phyloP scores from a whole-genome alignment of 1,140 invertebrate genomes.

The Melitaea cinxia region DNA sequence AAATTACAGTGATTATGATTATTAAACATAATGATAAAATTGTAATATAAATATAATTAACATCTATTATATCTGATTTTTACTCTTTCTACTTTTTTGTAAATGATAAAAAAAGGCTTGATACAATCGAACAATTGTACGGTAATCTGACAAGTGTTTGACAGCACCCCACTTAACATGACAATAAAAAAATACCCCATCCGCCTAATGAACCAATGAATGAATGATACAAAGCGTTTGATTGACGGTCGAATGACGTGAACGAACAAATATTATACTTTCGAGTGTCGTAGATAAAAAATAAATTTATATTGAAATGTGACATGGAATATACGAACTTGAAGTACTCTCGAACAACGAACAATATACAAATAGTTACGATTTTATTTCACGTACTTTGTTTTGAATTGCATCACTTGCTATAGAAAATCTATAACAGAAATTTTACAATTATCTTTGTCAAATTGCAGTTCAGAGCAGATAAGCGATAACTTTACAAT shows the following conservation, averaged over 20 bases:
- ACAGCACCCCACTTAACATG: conserved; percentile 7
- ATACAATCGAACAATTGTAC: background rate
- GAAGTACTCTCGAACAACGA: too few relatives aligned
- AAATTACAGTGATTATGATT: too few relatives aligned
- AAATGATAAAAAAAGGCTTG: background rate
- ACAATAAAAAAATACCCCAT: too few relatives aligned
- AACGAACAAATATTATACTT: background rate
- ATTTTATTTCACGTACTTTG: too few relatives aligned
- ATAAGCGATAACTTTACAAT: too few relatives aligned
- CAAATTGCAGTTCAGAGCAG: too few relatives aligned
- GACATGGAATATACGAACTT: too few relatives aligned
- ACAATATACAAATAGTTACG: too few relatives aligned
- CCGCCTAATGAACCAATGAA: conserved; percentile 2
- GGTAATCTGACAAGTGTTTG: conserved; percentile 26
- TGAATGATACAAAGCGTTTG: conserved; percentile 22
- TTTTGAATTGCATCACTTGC: too few relatives aligned
- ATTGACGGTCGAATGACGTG: conserved; percentile 3
- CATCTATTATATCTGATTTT: background rate
- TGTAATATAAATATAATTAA: background rate
- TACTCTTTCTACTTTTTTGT: background rate
- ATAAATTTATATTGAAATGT: background rate
- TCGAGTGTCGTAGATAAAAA: background rate
- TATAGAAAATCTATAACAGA: too few relatives aligned
- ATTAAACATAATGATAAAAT: background rate
- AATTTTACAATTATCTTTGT: too few relatives aligned